Conservation (phyloP, 2,888 invertebrate species). For the Cataglyphis albicans region DNA sequence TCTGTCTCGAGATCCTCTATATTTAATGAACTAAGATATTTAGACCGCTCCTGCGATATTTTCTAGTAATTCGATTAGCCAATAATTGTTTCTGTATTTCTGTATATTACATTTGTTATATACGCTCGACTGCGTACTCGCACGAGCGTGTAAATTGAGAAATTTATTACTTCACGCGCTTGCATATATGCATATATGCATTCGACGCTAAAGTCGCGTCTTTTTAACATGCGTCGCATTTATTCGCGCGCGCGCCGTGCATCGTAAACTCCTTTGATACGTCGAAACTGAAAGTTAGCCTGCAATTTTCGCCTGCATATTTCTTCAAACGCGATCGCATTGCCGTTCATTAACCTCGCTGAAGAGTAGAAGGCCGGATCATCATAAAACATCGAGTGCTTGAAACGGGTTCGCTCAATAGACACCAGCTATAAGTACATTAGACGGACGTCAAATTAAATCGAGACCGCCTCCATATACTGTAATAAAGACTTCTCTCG, state of each 20-base stretch:
- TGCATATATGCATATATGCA: no score
- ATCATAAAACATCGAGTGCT: slow-evolving; percentile 18
- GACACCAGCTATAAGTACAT: neutral
- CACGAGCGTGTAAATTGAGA: neutral
- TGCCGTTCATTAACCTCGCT: slow-evolving; percentile 26
- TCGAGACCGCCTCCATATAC: neutral
- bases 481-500: slow-evolving; percentile 42
- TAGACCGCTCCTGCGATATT: neutral
- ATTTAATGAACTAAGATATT: neutral
- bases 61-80: neutral
- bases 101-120: neutral
- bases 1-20: neutral
- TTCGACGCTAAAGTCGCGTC: neutral
- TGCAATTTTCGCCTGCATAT: slow-evolving; percentile 1
- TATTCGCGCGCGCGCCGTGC: neutral
- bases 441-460: slow-evolving; percentile 24
- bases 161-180: slow-evolving; percentile 13
- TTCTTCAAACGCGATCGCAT: slow-evolving; percentile 25
- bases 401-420: slow-evolving; percentile 18
- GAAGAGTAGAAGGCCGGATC: slow-evolving; percentile 10
- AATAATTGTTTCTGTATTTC: neutral
- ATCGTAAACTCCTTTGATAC: neutral
- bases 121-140: neutral
- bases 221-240: slow-evolving; percentile 15
- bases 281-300: slow-evolving; percentile 37